Conservation (phyloP, 2,113 vertebrate species). For the Prochilodus magdalenae region DNA sequence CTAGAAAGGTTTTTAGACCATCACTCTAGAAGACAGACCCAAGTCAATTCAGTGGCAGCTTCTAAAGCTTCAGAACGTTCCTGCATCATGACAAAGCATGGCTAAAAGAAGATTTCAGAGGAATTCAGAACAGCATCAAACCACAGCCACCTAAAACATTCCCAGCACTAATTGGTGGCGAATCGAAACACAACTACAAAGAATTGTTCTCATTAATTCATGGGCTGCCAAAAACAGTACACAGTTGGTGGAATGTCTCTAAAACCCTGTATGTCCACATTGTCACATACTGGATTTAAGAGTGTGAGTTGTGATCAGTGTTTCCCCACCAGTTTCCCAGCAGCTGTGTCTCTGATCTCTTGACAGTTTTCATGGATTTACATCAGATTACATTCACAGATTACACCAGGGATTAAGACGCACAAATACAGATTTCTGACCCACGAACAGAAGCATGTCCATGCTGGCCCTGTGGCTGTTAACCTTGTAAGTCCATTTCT, state of each 20-base stretch:
- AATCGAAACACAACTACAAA: no score
- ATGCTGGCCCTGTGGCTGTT: not conserved
- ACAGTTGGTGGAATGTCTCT: not conserved
- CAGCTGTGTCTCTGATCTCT: slow-evolving; percentile 18
- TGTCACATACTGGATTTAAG: not conserved
- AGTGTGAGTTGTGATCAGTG: not conserved
- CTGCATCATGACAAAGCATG: not conserved
- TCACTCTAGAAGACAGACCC: not conserved
- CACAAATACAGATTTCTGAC: not conserved
- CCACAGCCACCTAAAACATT: not conserved
- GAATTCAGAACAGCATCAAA: not conserved
- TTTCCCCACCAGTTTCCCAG: not conserved
- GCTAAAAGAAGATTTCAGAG: not conserved
- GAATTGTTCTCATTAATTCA: no score
- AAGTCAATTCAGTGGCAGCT: not conserved
- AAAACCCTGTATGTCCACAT: not conserved
- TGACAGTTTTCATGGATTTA: not conserved
- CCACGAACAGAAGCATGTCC: slow-evolving; percentile 4
- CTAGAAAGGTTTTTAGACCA: not conserved
- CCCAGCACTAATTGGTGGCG: not conserved
- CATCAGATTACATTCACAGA: slow-evolving; percentile 24
- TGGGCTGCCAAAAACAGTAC: not conserved
- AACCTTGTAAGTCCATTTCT: no score
- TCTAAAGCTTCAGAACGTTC: not conserved
- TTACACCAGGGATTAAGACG: not conserved